Conservation (phyloP, 2,888 invertebrate genomes). For the Parthenolecanium corni region DNA sequence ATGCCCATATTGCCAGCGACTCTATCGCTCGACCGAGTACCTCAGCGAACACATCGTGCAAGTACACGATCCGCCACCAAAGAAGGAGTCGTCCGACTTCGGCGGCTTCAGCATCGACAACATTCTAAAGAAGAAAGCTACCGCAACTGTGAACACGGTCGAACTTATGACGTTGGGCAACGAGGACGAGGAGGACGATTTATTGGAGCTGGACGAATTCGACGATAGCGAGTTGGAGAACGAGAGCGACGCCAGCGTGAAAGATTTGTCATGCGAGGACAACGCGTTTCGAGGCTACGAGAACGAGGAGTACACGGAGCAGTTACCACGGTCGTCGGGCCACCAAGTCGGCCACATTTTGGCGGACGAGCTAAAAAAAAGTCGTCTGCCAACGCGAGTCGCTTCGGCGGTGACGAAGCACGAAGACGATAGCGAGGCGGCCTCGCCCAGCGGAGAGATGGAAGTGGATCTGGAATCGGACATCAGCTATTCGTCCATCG, state of each 20-base stretch:
- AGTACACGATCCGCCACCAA: constrained; percentile 31
- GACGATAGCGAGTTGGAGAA: constrained; percentile 2
- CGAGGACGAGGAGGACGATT: constrained; percentile 3
- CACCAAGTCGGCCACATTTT: neutral
- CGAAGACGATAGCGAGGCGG: neutral
- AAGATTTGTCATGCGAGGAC: neutral
- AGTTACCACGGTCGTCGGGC: neutral
- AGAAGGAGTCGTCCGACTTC: constrained; percentile 14
- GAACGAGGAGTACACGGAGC: neutral
- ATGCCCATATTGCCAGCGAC: constrained; percentile 31
- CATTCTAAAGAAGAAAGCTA: constrained; percentile 16
- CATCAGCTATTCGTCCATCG: neutral
- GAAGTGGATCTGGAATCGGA: neutral
- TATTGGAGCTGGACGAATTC: neutral
- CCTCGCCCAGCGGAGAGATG: neutral
- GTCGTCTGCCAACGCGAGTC: neutral
- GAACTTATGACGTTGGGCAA: neutral
- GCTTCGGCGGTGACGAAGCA: neutral
- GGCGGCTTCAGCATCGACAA: constrained; percentile 21
- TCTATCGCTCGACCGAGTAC: constrained; percentile 26
- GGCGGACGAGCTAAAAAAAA: neutral
- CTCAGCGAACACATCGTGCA: constrained; percentile 29
- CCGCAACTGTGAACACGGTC: constrained; percentile 8
- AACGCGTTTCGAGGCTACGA: neutral
- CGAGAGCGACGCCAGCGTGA: neutral